Base-by-base conservation (phyloP, 2,113 vertebrate genomes). In the Symphodus melops region DNA sequence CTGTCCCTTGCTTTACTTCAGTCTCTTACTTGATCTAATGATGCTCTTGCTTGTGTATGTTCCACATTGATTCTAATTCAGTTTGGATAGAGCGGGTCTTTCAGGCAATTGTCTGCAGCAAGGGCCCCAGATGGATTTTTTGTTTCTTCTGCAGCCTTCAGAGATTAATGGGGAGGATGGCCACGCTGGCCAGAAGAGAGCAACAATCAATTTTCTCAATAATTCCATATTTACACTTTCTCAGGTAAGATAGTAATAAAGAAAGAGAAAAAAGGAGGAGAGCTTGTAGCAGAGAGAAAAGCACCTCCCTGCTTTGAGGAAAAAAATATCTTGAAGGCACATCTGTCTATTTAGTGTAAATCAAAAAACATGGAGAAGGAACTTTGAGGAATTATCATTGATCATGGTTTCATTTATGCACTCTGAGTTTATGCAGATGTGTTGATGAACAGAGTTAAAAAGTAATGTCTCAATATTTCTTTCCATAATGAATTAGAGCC, bases 61-160 rank as follows among this genome's bases (percentile, higher is more conserved):
- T 86, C 76, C 85, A 77, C 88, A 92, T 91, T 92, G 93, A 94
- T 93, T 92, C 86, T 94, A 92, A 94, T 93, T 94, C 87, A 93
- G 89, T 94, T 94, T 92, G 91, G 89, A 93, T 94, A 84, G 93
- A 93, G 78, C 83, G 54, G 72, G 76, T 85, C 88, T 91, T 93
- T 94, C 91, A 94, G 90, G 92, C 91, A 85, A 92, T 93, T 90
- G 92, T 94, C 93, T 94, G 79, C 90, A 86, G 88, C 60, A 53
- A 87, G 85, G 81, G 85, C 88, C 85, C 81, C 90, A 87, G 92
- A 94, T 94, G 88, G 93, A 93, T 95, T 93, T 91, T 86, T 76
- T 88, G 87, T 81, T 86, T 85, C 84, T 88, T 91, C 76, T 83
- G 78, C 85, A 79, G 61, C 88, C 91, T 80, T 86, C 84, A 88